Base-by-base conservation (phyloP, 2,113 vertebrate species). In the Emydura subglobosa region DNA sequence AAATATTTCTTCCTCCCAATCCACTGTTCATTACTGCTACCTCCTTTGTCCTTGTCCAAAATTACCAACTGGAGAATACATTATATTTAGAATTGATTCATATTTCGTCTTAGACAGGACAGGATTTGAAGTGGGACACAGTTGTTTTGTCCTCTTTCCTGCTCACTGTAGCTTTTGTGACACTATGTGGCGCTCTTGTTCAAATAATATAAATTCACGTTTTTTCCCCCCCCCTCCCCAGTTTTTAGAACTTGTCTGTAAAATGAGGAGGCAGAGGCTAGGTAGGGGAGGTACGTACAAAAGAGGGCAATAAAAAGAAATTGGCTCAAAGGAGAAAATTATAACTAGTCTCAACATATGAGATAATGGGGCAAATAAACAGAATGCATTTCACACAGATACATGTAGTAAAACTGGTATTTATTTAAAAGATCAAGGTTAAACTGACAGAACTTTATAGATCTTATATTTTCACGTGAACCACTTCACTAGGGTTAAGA, bases 161-260 rank as follows among this genome's bases (percentile, higher is more conserved):
- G 29, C 24, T 42, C 5, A 0, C 57, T 11, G 0, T 1, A 0
- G 6, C 31, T 65, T 19, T 21, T 54, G 24, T 24, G 47, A 92
- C 96, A 16, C 95, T 94, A 0, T 0, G 94, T 82, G 97, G 96
- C 89, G 94, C 96, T 92, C 79, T 94, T 96, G 96, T 13, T 49
- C 94, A 87, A 85, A 21, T 16, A 84, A 94, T 87, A 25, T 65
- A 31, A 65, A 65, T 47, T 39, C 39, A 39, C 10, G 49, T 50
- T 50, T 50, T 50, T 50, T 50, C 10, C 10, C 14, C 4, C 13
- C 25, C 27, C 59, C 13, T 3, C 29, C 29, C 6, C 59, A 31
- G 31, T 19, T n/a, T 1, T 31, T 93, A 53, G 8, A 25, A 24
- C 3, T 6, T 24, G 2, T 5, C 55, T 3, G 3, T 6, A n/a